phyloP scores from a whole-genome alignment of 2,113 vertebrate genomes.

The Antechinus flavipes region DNA sequence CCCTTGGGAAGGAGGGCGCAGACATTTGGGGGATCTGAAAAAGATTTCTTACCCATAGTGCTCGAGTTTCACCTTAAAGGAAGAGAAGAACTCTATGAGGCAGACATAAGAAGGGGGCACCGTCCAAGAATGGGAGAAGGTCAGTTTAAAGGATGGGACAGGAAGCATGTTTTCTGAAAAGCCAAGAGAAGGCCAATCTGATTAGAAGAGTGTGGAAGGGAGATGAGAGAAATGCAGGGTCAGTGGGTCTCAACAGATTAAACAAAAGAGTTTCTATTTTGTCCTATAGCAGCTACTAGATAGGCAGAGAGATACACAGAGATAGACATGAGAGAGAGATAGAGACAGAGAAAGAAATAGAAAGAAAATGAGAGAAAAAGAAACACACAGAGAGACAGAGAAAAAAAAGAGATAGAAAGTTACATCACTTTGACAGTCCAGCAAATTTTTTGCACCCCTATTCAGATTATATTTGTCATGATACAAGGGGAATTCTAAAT shows the following conservation, averaged over 20 bases:
- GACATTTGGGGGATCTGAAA: not conserved
- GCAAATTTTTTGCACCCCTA: not conserved
- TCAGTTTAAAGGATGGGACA: not conserved
- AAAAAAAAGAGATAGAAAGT: no score
- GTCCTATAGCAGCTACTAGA: no score
- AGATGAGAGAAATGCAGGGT: not conserved
- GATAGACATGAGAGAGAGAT: no score
- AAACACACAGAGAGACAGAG: no score
- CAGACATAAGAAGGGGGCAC: not conserved
- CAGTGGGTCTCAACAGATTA: not conserved
- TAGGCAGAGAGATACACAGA: no score
- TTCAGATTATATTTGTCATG: not conserved
- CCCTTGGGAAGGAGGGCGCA: not conserved
- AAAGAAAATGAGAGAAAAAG: no score
- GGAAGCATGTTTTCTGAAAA: not conserved
- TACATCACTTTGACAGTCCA: no score
- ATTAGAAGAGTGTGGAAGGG: not conserved
- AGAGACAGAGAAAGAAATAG: no score
- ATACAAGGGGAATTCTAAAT: not conserved
- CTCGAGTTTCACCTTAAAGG: not conserved
- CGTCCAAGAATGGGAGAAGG: no score
- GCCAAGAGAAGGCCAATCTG: not conserved
- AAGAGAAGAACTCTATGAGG: not conserved
- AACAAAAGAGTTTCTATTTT: not conserved
- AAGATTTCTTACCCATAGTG: not conserved